These are phyloP conservation scores for Falcaria lacertinaria DNA, from an alignment of 2,888 invertebrate species.

Conservation along the genomic window DNA sequence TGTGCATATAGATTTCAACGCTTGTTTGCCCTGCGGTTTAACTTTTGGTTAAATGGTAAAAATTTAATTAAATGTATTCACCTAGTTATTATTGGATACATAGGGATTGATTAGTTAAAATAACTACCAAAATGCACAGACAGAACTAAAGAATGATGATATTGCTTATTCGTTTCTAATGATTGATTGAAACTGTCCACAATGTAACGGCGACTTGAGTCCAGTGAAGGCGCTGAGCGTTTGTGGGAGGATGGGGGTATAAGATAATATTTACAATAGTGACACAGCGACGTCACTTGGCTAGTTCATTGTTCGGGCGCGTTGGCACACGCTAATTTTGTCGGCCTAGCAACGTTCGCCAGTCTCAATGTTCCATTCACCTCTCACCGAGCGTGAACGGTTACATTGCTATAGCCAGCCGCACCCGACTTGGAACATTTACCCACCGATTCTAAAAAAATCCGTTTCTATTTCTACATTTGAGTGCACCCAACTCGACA, in stretches of 20 bases:
- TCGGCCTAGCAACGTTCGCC: constrained; percentile 70
- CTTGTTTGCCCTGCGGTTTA: no score
- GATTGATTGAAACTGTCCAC: no score
- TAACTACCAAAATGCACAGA: no score
- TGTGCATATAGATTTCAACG: no score
- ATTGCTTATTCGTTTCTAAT: no score
- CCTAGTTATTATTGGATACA: no score
- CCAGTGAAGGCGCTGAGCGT: no score
- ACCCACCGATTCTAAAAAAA: constrained; percentile 17
- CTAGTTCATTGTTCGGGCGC: constrained; percentile 74
- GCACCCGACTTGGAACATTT: constrained; percentile 25
- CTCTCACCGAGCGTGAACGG: constrained; percentile 75
- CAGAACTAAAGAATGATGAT: no score
- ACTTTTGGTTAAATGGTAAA: no score
- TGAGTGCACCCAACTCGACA: constrained; percentile 3
- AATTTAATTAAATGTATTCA: no score
- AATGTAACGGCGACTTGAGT: no score
- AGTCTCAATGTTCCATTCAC: constrained; percentile 68
- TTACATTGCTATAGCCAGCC: constrained; percentile 47
- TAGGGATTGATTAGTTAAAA: no score
- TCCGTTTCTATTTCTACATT: constrained; percentile 15
- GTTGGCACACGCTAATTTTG: constrained; percentile 69
- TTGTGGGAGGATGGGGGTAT: not conserved
- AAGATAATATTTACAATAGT: constrained; percentile 34
- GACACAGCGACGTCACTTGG: constrained; percentile 54